Evolutionary conservation across 2,888 invertebrate species (phyloP).

Genomic region (Apodemia zela): DNA sequence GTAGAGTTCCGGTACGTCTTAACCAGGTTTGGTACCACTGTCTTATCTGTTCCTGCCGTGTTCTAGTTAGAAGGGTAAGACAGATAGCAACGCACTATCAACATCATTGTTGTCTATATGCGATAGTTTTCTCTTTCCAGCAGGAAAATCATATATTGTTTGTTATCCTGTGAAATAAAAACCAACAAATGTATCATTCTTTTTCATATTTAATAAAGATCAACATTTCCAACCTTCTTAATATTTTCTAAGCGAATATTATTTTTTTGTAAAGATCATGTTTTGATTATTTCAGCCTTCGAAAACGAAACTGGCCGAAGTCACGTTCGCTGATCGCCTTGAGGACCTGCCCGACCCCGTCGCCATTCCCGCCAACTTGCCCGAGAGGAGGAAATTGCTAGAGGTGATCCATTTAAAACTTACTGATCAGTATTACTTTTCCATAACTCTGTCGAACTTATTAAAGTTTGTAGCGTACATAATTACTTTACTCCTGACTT

Average conservation of each 20-base stretch:
- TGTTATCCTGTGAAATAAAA: too few species aligned
- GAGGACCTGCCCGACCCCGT: conserved; percentile 68
- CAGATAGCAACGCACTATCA: too few species aligned
- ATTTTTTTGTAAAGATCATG: background rate
- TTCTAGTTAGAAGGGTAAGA: too few species aligned
- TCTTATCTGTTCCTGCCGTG: too few species aligned
- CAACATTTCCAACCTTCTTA: background rate
- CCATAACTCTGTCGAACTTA: background rate
- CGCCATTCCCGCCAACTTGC: conserved; percentile 44
- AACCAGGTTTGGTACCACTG: too few species aligned
- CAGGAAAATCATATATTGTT: too few species aligned
- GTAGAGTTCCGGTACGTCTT: too few species aligned
- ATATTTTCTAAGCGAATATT: background rate
- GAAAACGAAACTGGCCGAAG: conserved; percentile 61
- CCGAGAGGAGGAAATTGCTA: conserved; percentile 60
- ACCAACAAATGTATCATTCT: too few species aligned
- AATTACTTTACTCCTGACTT: background rate
- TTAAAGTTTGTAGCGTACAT: conserved; percentile 9
- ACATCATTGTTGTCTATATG: too few species aligned
- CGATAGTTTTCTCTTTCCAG: too few species aligned
- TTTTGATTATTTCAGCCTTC: conserved; percentile 51
- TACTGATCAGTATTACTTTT: background rate
- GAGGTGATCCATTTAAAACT: conserved; percentile 45
- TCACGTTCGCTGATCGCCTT: conserved; percentile 58
- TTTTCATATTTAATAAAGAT: background rate